These are phyloP conservation scores for Meganola albula DNA, from an alignment of 2,888 invertebrate genomes.

Conservation along the genomic window DNA sequence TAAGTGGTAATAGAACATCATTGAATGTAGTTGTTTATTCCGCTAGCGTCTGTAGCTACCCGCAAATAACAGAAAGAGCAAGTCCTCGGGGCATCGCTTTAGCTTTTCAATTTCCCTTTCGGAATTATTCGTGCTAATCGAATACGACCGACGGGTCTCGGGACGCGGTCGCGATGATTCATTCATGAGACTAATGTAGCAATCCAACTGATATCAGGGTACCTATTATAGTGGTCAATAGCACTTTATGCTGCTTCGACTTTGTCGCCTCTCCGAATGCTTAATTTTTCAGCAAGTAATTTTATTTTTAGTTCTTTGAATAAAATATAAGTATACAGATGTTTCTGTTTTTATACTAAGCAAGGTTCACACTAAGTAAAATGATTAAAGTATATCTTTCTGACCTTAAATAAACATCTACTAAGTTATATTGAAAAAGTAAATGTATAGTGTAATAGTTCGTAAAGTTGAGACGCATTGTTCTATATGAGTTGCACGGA, in stretches of 20 bases:
- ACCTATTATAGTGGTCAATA: conserved; percentile 48
- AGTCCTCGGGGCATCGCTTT: conserved; percentile 74
- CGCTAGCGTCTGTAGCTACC: conserved; percentile 49
- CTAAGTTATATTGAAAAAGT: no score
- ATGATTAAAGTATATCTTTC: no score
- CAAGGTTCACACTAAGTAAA: no score
- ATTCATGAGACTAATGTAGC: conserved; percentile 73
- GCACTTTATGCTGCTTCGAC: no score
- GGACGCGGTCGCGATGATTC: conserved; percentile 67
- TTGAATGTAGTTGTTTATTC: conserved; percentile 63
- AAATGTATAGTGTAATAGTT: no score
- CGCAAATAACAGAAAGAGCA: conserved; percentile 76
- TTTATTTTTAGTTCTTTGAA: no score
- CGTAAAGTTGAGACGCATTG: conserved; percentile 31
- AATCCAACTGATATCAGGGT: conserved; percentile 56
- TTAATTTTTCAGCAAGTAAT: no score
- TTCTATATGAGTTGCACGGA: conserved; percentile 28
- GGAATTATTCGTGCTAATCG: conserved; percentile 76
- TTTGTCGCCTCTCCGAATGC: no score
- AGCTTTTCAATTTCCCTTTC: conserved; percentile 78
- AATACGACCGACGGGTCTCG: conserved; percentile 65
- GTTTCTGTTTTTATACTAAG: no score
- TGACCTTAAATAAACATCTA: no score
- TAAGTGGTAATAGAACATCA: conserved; percentile 34
- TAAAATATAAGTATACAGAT: no score